Percentiles rank a stretch among this genome's conserved stretches.
phyloP scores from a whole-genome alignment of 2,888 invertebrate species.

The Chelonus formosanus region DNA sequence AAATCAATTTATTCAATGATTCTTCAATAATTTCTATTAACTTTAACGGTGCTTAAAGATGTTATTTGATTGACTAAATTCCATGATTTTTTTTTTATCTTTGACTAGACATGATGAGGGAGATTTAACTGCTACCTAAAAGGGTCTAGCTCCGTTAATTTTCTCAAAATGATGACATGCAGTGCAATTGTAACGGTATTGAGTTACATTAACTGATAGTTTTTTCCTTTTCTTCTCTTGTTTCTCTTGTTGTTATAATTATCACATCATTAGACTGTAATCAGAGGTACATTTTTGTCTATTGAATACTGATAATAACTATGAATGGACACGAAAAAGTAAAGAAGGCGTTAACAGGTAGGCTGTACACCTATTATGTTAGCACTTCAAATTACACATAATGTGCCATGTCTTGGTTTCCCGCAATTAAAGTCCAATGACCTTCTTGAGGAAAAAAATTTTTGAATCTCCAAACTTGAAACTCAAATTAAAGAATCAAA shows the following conservation, averaged over 20 bases:
- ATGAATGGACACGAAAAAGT: slow-evolving; percentile 16
- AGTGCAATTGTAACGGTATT: slow-evolving; percentile 20
- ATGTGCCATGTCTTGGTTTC: slow-evolving; percentile 31
- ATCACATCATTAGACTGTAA: not conserved
- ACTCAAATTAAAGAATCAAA: no score
- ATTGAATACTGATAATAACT: no score
- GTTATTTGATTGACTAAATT: not conserved
- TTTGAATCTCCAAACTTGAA: not conserved
- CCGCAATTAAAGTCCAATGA: slow-evolving; percentile 36
- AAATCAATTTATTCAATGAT: no score
- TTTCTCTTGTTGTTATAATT: no score
- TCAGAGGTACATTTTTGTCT: not conserved
- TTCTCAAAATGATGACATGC: slow-evolving; percentile 3
- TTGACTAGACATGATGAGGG: not conserved
- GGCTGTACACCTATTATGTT: slow-evolving; percentile 33
- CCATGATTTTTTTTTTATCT: not conserved
- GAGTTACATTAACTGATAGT: slow-evolving; percentile 4
- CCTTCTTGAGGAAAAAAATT: slow-evolving; percentile 8
- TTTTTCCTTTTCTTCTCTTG: no score
- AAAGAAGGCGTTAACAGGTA: slow-evolving; percentile 32
- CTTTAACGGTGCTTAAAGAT: no score
- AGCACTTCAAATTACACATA: slow-evolving; percentile 34
- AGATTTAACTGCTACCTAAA: not conserved
- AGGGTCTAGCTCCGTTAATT: slow-evolving; percentile 19
- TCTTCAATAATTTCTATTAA: no score